A percentile compares a stretch with the other conserved stretches of the same genome.
These are phyloP conservation scores for Drusus annulatus DNA, from an alignment of 1,140 invertebrate genomes.

Conservation along the genomic window DNA sequence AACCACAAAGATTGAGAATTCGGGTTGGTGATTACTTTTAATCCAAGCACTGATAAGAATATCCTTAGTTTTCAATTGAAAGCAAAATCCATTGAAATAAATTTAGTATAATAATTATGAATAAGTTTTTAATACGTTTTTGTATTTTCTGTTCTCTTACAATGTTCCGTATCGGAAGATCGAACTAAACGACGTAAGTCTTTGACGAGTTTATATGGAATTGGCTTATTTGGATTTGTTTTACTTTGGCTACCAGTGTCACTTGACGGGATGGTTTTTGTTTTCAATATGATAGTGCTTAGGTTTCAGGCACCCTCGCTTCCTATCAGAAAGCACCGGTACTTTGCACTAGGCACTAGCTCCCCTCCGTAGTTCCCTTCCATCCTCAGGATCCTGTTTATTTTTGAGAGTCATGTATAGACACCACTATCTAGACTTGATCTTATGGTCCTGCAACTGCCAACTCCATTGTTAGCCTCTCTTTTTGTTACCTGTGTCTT, in stretches of 20 bases:
- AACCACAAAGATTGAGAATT: too few relatives aligned
- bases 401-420: too few relatives aligned
- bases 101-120: background rate
- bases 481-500: too few relatives aligned
- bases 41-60: too few relatives aligned
- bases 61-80: slow-evolving; percentile 38
- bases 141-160: slow-evolving; percentile 37
- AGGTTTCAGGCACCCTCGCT: background rate
- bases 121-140: slow-evolving; percentile 9
- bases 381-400: too few relatives aligned
- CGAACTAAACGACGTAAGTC: slow-evolving; percentile 50
- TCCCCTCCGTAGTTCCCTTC: background rate
- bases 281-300: slow-evolving; percentile 15
- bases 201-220: slow-evolving; percentile 21
- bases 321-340: too few relatives aligned
- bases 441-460: too few relatives aligned
- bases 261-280: slow-evolving; percentile 27
- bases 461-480: too few relatives aligned
- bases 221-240: slow-evolving; percentile 42
- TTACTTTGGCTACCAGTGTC: slow-evolving; percentile 3
- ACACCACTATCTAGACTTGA: too few relatives aligned
- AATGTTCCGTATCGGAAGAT: slow-evolving; percentile 43
- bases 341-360: background rate
- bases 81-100: slow-evolving; percentile 36
- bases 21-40: too few relatives aligned